These are phyloP conservation scores for Netelia melanura DNA, from an alignment of 2,888 invertebrate species.

Conservation along the genomic window DNA sequence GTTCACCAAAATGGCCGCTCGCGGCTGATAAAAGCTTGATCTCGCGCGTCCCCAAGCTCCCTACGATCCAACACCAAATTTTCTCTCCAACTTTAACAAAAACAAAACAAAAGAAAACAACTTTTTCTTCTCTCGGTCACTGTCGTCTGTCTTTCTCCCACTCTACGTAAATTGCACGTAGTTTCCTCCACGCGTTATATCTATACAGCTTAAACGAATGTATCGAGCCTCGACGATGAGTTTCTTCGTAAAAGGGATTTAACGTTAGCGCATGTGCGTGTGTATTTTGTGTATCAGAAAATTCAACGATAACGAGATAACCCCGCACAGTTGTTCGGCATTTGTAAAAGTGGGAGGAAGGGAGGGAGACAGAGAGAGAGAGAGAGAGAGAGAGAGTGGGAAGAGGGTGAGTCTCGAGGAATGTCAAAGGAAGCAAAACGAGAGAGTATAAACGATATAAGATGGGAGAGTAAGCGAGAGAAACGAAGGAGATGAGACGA, in stretches of 20 bases:
- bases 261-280: conserved; percentile 36
- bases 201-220: neutral
- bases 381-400: neutral
- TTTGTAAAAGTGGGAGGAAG: conserved; percentile 44
- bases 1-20: conserved; percentile 38
- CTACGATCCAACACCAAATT: neutral
- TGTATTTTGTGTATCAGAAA: conserved; percentile 70
- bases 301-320: conserved; percentile 77
- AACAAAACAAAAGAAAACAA: neutral
- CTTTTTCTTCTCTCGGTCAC: neutral
- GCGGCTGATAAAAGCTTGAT: neutral
- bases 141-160: neutral
- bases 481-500: conserved; percentile 58
- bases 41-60: too few relatives aligned
- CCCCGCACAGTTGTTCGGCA: conserved; percentile 68
- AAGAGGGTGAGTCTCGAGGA: conserved; percentile 28
- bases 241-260: neutral
- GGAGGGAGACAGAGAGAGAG: conserved; percentile 9
- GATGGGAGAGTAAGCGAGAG: conserved; percentile 48
- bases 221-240: neutral
- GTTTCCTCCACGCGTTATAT: neutral
- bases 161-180: neutral
- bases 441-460: conserved; percentile 28
- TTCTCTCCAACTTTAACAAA: neutral
- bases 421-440: conserved; percentile 51